Base-by-base conservation (phyloP, 2,113 vertebrate species). In the Rousettus leschenaultii region DNA sequence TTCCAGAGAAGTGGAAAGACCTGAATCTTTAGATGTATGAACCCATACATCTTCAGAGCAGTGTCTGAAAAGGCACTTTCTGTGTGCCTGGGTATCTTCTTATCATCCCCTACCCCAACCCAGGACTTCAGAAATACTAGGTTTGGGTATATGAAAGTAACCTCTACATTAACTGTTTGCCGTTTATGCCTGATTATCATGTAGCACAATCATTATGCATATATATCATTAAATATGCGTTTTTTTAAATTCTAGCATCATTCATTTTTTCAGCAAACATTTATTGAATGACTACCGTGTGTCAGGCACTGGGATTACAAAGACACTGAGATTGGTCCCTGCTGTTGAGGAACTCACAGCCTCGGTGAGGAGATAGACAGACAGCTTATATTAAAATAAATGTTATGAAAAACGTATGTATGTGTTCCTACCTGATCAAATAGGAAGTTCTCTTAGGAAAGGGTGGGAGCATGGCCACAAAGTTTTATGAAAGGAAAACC, bases 221-320 rank as follows among this genome's bases (percentile, higher is more conserved):
- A 61, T 26, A 35, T 86, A 93, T 35, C 57, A 82, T 91, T 95
- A 93, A 93, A 86, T 86, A 66, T 88, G 38, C 84, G 53, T 79
- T 84, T 92, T 78, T 70, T 79, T 55, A 61, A 61, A 89, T 95
- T 96, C 61, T 91, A 95, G 88, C 68, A 86, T 95, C 91, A 78
- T 89, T 95, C 66, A 86, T 96, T 95, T 96, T 97, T 95, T 96
- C 93, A 97, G 96, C 91, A 93, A 97, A 94, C 85, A 95, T 75
- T 91, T 96, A 95, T 73, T 96, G 92, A 97, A 87, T 95, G 94
- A 68, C 94, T 93, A 30, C 94, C 55, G 15, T 91, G 84, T 95
- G 70, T 94, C 95, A 95, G 95, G 88, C 93, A 89, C 79, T 97
- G 95, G 90, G 91, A 94, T 82, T 71, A 86, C 95, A 95, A 74